Evolutionary conservation across 2,113 vertebrate species (phyloP).

Genomic region (Saccopteryx leptura): DNA sequence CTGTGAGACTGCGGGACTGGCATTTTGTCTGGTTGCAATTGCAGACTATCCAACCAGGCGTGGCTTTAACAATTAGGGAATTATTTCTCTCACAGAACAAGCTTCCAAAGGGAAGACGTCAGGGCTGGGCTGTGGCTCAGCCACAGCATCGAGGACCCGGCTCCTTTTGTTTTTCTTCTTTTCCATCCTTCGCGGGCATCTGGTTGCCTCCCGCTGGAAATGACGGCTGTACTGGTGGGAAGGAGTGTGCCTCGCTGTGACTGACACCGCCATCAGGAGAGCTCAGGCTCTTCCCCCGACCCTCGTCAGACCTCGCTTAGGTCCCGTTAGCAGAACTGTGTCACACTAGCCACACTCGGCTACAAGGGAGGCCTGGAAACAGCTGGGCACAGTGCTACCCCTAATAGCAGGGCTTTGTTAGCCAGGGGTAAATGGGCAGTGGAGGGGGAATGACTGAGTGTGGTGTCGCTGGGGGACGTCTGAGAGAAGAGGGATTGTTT

Average conservation of each 20-base stretch:
- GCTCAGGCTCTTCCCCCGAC: background rate
- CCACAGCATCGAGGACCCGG: background rate
- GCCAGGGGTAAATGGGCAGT: too few species aligned
- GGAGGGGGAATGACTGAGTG: background rate
- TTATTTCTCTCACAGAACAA: background rate
- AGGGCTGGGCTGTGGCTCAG: background rate
- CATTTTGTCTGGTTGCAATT: background rate
- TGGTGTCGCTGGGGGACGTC: background rate
- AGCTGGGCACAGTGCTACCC: background rate
- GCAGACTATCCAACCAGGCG: background rate
- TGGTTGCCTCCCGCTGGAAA: background rate
- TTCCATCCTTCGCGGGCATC: background rate
- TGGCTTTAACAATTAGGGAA: slow-evolving; percentile 13
- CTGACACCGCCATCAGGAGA: background rate
- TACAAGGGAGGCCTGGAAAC: background rate
- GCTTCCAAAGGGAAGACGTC: background rate
- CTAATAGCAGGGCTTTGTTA: background rate
- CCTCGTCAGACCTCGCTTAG: background rate
- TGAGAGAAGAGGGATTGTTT: background rate
- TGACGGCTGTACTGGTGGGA: background rate
- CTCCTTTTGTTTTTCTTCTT: background rate
- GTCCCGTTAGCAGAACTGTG: background rate
- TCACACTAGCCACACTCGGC: background rate
- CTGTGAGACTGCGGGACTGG: too few species aligned
- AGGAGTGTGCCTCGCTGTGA: fast-evolving